These are phyloP conservation scores for Anthoscopus minutus DNA, from an alignment of 2,113 vertebrate genomes.

Conservation along the genomic window DNA sequence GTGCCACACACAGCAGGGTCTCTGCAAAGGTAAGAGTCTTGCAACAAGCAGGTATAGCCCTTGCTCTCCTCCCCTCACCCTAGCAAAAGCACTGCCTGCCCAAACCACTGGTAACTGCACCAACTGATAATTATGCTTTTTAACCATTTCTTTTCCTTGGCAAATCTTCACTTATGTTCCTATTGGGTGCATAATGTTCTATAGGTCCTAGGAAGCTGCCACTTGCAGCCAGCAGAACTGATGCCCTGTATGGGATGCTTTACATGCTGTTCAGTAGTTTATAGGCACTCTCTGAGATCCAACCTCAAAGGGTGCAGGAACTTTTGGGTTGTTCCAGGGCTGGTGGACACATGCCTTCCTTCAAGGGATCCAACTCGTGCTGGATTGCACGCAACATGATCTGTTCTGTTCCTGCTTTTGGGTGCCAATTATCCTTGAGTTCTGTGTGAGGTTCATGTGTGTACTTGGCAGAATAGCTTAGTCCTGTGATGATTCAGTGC, in stretches of 20 bases:
- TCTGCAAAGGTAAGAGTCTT: not conserved
- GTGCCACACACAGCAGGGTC: not conserved
- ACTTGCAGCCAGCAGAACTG: not conserved
- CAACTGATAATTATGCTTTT: not conserved
- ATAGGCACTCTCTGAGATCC: not conserved
- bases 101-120: not conserved
- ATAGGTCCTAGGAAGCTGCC: not conserved
- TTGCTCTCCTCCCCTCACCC: not conserved
- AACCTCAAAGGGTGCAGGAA: not conserved
- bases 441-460: constrained; percentile 20
- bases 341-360: constrained; percentile 24
- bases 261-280: not conserved
- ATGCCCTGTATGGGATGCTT: not conserved
- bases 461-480: constrained; percentile 11
- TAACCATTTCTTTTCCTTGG: not conserved
- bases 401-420: not conserved
- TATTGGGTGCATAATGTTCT: not conserved
- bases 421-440: constrained; percentile 16
- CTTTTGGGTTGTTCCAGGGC: not conserved
- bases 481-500: not conserved
- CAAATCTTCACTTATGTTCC: not conserved
- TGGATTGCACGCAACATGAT: not conserved
- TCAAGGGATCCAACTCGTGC: not conserved
- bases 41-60: not conserved
- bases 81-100: not conserved